phyloP scores from a whole-genome alignment of 2,797 vertebrate species.

The Gymnoscopelus braueri region DNA sequence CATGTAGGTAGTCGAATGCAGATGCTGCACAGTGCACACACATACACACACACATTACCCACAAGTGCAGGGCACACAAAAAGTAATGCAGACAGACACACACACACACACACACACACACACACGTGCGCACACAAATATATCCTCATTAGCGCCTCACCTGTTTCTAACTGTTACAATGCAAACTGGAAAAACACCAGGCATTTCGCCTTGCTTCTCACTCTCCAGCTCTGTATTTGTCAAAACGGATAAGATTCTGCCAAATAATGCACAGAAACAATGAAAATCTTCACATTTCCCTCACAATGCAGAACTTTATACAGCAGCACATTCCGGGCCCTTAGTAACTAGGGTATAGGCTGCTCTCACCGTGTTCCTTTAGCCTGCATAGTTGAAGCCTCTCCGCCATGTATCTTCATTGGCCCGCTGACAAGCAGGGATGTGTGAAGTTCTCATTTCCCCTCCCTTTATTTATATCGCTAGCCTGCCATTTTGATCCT shows the following conservation, averaged over 20 bases:
- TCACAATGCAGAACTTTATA: conserved; percentile 24
- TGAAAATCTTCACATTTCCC: conserved; percentile 8
- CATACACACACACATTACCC: background rate
- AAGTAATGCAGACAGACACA: conserved; percentile 11
- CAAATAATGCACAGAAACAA: conserved; percentile 24
- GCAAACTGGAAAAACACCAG: conserved; percentile 1
- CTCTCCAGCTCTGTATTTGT: conserved; percentile 4
- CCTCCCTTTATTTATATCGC: conserved; percentile 89
- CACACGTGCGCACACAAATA: background rate
- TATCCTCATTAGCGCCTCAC: background rate
- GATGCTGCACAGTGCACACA: conserved; percentile 29
- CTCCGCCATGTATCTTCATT: conserved; percentile 87
- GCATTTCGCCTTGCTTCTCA: background rate
- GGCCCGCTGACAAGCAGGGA: conserved; percentile 86
- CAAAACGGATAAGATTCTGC: conserved; percentile 28
- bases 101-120: conserved; percentile 6
- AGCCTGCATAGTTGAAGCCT: conserved; percentile 72
- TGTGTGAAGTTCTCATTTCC: conserved; percentile 90
- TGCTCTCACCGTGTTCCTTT: conserved; percentile 70
- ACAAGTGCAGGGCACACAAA: too few species aligned
- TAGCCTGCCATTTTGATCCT: conserved; percentile 90
- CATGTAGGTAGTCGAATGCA: conserved; percentile 26
- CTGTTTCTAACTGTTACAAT: conserved; percentile 14
- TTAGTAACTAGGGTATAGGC: conserved; percentile 16
- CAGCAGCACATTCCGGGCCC: conserved; percentile 21